Evolutionary conservation across 2,888 invertebrate species (phyloP), one percentile per base, ranked within the genome.

Genomic region (Autographa pulchrina): DNA sequence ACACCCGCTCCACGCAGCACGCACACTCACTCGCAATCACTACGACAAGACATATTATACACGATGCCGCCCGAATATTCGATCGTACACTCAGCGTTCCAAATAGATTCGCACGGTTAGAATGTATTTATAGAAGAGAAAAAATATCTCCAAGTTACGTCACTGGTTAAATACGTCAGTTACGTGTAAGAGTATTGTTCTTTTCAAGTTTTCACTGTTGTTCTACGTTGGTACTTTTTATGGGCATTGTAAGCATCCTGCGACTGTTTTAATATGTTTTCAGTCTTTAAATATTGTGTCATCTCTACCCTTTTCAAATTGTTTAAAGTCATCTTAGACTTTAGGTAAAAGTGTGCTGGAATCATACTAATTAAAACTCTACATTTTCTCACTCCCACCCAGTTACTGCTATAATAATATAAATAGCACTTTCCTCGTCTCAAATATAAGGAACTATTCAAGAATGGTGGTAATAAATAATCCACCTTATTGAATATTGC

Each of bases 1-100:
- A 92, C 92, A 92, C 91, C 94, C 93, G 90, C 85, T 79, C 70
- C 74, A 86, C 86, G 81, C 85, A 82, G 73, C 80, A 82, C 80
- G 85, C 83, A 84, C 89, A 86, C 82, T 81, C 81, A 80, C 83
- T 85, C 56, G 14, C 41, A 61, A 63, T 78, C 68, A 73, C 66
- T 70, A 78, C 72, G 67, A 68, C 69, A 78, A 70, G 67, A 68
- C 69, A 80, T 71, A 77, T 72, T 72, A 80, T 73, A 78, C 70
- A 62, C 70, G 54, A 56, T 66, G 77, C 74, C 71, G 71, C 72
- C 76, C 74, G 77, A 83, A 85, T 85, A 81, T 83, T 85, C 71
- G 72, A 83, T 77, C 68, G 82, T 66, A 76, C 71, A 81, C 74
- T 83, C 83, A 85, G 77, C 84, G 75, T 68, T 76, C 60, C 20